A percentile compares a stretch with the other conserved stretches of the same genome.
phyloP scores from a whole-genome alignment of 2,113 vertebrate genomes.

The Willisornis vidua region DNA sequence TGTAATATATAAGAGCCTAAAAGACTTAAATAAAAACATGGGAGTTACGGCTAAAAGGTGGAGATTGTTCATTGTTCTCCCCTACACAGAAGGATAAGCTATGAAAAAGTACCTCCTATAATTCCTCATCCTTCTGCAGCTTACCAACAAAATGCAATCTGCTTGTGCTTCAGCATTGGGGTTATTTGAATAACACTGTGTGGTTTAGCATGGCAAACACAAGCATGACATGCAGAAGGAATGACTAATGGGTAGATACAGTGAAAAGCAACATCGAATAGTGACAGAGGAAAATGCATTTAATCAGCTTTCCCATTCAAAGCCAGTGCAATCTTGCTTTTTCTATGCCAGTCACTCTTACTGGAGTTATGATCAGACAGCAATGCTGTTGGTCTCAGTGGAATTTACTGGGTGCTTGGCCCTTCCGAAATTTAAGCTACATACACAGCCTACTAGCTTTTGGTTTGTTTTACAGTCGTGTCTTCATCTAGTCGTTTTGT shows the following conservation, averaged over 20 bases:
- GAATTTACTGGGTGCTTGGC: background rate
- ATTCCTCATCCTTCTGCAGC: background rate
- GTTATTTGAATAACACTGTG: background rate
- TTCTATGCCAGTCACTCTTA: background rate
- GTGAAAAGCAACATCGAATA: background rate
- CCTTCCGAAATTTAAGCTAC: background rate
- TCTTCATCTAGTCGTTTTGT: background rate
- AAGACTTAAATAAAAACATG: background rate
- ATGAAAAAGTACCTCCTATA: background rate
- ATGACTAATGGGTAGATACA: background rate
- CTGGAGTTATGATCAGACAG: background rate
- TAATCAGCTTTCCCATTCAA: background rate
- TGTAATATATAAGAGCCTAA: background rate
- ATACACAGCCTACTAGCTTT: background rate
- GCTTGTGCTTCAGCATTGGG: background rate
- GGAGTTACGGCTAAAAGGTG: background rate
- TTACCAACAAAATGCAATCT: background rate
- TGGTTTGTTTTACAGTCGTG: rapidly evolving
- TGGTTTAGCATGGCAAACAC: background rate
- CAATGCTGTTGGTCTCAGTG: background rate
- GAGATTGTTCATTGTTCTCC: background rate
- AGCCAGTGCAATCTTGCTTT: background rate
- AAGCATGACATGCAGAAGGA: background rate
- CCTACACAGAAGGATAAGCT: background rate
- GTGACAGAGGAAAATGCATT: background rate